Percentiles rank a stretch among this genome's conserved stretches.
phyloP scores from a whole-genome alignment of 2,888 invertebrate genomes.

The Drosophila dives region DNA sequence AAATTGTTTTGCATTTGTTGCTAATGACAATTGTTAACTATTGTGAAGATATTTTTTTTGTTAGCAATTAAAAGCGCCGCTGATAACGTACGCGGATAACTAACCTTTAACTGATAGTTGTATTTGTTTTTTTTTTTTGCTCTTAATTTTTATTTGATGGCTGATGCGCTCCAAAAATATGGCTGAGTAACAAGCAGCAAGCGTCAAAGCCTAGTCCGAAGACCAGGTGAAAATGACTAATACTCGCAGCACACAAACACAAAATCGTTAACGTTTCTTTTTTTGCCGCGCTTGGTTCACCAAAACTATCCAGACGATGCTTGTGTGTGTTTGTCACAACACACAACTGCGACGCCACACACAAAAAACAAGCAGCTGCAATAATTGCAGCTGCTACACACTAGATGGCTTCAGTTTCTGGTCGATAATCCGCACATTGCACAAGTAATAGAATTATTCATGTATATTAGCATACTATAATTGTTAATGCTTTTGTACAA shows the following conservation, averaged over 20 bases:
- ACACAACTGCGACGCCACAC: constrained; percentile 46
- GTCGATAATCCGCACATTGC: constrained; percentile 9
- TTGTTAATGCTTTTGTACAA: constrained; percentile 16
- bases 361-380: constrained; percentile 64
- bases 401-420: constrained; percentile 9
- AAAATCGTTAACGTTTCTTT: constrained; percentile 46
- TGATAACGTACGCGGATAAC: constrained; percentile 43
- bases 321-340: constrained; percentile 46
- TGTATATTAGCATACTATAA: constrained; percentile 1
- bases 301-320: constrained; percentile 55
- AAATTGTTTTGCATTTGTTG: background rate
- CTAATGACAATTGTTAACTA: constrained; percentile 12
- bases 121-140: constrained; percentile 11
- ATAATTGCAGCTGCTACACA: constrained; percentile 35
- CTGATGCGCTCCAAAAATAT: constrained; percentile 62
- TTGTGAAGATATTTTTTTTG: constrained; percentile 8
- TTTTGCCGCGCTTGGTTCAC: constrained; percentile 58
- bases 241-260: constrained; percentile 33
- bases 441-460: background rate
- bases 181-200: constrained; percentile 39
- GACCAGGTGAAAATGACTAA: constrained; percentile 66
- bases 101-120: constrained; percentile 57
- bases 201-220: constrained; percentile 55
- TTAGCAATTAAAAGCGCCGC: constrained; percentile 25
- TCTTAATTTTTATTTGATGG: constrained; percentile 27